These are phyloP conservation scores for Drosophila greeni DNA, from an alignment of 2,888 invertebrate species.

Conservation along the genomic window DNA sequence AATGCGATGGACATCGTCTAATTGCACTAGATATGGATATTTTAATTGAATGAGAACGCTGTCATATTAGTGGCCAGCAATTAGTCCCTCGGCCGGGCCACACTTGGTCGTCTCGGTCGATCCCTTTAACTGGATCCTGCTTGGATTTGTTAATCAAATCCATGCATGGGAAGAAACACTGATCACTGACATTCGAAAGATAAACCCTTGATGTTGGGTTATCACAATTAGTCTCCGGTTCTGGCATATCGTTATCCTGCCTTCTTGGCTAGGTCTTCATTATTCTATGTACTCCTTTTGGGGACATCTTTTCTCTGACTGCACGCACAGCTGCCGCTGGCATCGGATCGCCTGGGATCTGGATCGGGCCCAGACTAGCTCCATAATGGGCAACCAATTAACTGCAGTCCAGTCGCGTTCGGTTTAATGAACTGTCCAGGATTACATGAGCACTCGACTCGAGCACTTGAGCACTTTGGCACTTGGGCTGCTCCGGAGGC, in stretches of 20 bases:
- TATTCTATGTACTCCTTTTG: not conserved
- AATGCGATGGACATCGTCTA: constrained; percentile 72
- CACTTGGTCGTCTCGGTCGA: constrained; percentile 23
- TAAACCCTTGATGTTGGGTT: not conserved
- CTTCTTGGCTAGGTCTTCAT: not conserved
- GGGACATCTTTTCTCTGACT: constrained; percentile 9
- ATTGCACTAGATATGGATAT: constrained; percentile 77
- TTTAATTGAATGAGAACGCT: constrained; percentile 77
- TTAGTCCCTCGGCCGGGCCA: constrained; percentile 52
- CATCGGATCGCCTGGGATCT: constrained; percentile 9
- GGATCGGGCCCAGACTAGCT: constrained; percentile 21
- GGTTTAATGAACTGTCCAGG: constrained; percentile 45
- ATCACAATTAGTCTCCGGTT: not conserved
- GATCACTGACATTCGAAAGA: not conserved
- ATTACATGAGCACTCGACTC: constrained; percentile 33
- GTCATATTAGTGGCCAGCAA: constrained; percentile 71
- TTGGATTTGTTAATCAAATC: constrained; percentile 44
- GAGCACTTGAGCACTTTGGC: constrained; percentile 19
- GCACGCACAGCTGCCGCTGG: constrained; percentile 13
- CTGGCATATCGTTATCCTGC: not conserved
- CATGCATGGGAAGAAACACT: constrained; percentile 2
- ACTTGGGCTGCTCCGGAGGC: constrained; percentile 2
- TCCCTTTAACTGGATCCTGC: not conserved
- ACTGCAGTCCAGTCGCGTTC: constrained; percentile 35
- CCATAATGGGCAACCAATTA: constrained; percentile 42